Base-by-base conservation (phyloP, 1,140 invertebrate species). In the Caenorhabditis remanei region DNA sequence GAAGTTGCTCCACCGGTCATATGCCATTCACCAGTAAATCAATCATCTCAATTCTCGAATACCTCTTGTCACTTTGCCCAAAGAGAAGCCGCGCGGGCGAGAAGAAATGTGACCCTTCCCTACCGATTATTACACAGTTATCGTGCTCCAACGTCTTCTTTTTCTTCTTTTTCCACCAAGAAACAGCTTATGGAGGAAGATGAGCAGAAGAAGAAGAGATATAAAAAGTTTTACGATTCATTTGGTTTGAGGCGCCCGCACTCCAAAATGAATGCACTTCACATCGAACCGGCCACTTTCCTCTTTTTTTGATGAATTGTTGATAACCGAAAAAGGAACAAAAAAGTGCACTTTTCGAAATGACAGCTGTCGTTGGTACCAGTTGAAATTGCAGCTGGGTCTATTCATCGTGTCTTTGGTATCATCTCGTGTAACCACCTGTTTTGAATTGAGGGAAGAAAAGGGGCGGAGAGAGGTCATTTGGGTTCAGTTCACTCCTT, bases 51-150 rank as follows among this genome's bases (percentile, higher is more conserved):
- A 53, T 79, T 53, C 71, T 50, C 71, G 46, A 79, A 48, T 41
- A n/a, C 71, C 53, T 79, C 46, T 50, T 41, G 71, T 79, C 71
- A 79, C 13, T 32, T 48, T 79, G 40, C 43, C 46, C 71, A 79
- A 79, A 79, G 71, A 48, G 24, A 79, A 79, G 71, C 71, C 71
- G 71, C 71, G 71, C 71, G 41, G 65, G 65, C 65, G 71, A 79
- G 46, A 79, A 79, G 71, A 79, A 79, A 79, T 50, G 71, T 79
- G 71, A 79, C 71, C 71, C n/a, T 24, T 46, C 16, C n/a, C 55
- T 7, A 21, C 4, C 46, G 46, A 79, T 50, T 79, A 79, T 79
- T 79, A 79, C 71, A 79, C 71, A 50, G 71, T 79, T 24, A 79
- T 79, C 46, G 71, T 50, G 32, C 61, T 63, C 61, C 32, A 32